Evolutionary conservation across 2,797 vertebrate genomes (phyloP).

Genomic region (Lepus oiostolus): DNA sequence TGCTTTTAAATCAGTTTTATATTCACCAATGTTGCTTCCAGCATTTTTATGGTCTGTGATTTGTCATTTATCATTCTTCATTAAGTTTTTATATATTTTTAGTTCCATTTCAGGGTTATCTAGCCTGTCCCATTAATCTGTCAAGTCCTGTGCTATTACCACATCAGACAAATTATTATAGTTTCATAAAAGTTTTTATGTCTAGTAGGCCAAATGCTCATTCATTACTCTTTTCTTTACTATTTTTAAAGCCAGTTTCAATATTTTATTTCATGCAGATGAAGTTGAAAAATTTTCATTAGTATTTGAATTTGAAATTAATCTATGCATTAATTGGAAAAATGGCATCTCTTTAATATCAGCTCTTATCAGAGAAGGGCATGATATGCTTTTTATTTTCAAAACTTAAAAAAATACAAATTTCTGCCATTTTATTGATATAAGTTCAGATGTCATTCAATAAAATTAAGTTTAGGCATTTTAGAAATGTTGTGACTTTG

Average conservation of each 20-base stretch:
- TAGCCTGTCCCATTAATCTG: constrained; percentile 75
- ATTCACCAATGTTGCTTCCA: constrained; percentile 58
- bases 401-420: background rate
- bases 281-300: constrained; percentile 31
- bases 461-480: constrained; percentile 40
- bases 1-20: constrained; percentile 81
- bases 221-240: constrained; percentile 57
- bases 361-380: background rate
- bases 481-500: constrained; percentile 1
- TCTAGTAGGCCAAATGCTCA: constrained; percentile 40
- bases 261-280: constrained; percentile 61
- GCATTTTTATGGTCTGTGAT: constrained; percentile 73
- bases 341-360: background rate
- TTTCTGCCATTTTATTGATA: background rate
- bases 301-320: constrained; percentile 62
- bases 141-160: constrained; percentile 62
- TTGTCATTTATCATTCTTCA: constrained; percentile 79
- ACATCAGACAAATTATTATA: constrained; percentile 66
- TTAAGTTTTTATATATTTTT: constrained; percentile 80
- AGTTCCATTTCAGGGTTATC: constrained; percentile 66
- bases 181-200: constrained; percentile 76
- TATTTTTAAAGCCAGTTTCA: background rate
- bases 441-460: background rate
- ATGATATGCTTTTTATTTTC: constrained; percentile 8
- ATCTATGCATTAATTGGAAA: constrained; percentile 57